Conservation (phyloP, 2,888 invertebrate genomes). For the Xestia ashworthii region DNA sequence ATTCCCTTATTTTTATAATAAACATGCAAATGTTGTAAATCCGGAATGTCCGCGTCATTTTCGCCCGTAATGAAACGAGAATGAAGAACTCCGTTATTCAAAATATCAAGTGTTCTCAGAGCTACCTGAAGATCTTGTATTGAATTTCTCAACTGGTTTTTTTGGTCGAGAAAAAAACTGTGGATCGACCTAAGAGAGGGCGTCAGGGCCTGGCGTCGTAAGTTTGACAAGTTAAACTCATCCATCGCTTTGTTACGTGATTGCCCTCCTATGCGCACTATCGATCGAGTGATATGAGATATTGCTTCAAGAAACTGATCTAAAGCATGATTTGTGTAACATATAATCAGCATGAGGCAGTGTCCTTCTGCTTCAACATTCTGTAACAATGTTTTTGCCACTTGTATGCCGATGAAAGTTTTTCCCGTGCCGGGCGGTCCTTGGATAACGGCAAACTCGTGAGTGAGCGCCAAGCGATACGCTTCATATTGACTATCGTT, state of each 20-base stretch:
- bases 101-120: conserved; percentile 71
- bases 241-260: conserved; percentile 89
- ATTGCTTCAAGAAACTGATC: conserved; percentile 95
- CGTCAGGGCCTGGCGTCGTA: conserved; percentile 63
- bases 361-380: conserved; percentile 80
- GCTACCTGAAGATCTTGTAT: conserved; percentile 69
- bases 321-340: conserved; percentile 96
- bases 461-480: conserved; percentile 92
- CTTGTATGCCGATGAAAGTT: conserved; percentile 94
- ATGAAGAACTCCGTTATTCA: conserved; percentile 75
- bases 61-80: conserved; percentile 52
- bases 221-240: conserved; percentile 84
- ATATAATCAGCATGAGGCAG: conserved; percentile 93
- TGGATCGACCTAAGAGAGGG: conserved; percentile 35
- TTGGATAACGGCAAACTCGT: conserved; percentile 94
- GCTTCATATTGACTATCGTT: conserved; percentile 93
- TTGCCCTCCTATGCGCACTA: conserved; percentile 93
- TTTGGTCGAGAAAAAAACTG: conserved; percentile 71
- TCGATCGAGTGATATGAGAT: conserved; percentile 88
- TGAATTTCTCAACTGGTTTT: conserved; percentile 64
- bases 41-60: conserved; percentile 55
- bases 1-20: conserved; percentile 62
- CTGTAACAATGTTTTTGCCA: conserved; percentile 92
- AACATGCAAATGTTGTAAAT: conserved; percentile 59
- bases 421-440: conserved; percentile 97